Evolutionary conservation across 2,113 vertebrate species (phyloP).

Genomic region (Bujurquina vittata): DNA sequence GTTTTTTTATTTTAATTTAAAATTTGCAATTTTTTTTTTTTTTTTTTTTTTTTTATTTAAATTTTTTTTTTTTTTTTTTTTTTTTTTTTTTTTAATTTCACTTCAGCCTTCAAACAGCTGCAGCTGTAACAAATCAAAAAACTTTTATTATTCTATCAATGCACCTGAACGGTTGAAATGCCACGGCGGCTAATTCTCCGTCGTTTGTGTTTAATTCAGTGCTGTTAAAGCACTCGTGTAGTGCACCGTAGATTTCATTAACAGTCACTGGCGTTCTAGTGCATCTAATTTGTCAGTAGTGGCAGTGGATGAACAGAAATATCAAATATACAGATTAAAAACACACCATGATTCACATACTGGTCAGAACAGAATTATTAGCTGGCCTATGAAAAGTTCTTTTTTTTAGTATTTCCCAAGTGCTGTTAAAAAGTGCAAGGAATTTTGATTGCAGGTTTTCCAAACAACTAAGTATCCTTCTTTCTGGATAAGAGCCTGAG

Average conservation of each 20-base stretch:
- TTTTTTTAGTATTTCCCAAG: too few relatives aligned
- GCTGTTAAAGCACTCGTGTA: slow-evolving; percentile 3
- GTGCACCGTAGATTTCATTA: neutral
- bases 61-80: too few relatives aligned
- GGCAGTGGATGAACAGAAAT: slow-evolving; percentile 14
- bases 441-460: too few relatives aligned
- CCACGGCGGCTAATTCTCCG: neutral
- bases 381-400: too few relatives aligned
- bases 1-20: neutral
- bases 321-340: neutral
- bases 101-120: neutral
- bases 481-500: too few relatives aligned
- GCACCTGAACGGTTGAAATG: neutral
- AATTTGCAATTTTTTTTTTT: neutral
- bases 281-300: slow-evolving; percentile 32
- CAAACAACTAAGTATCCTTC: too few relatives aligned
- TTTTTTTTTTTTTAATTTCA: neutral
- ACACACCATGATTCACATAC: neutral
- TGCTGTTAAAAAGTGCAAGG: too few relatives aligned
- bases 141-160: neutral
- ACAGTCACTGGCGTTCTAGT: slow-evolving; percentile 37
- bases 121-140: neutral
- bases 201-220: neutral
- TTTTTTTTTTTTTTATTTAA: too few relatives aligned
- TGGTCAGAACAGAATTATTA: too few relatives aligned